These are phyloP conservation scores for Acipenser oxyrinchus DNA, from an alignment of 2,797 vertebrate species.

Conservation along the genomic window DNA sequence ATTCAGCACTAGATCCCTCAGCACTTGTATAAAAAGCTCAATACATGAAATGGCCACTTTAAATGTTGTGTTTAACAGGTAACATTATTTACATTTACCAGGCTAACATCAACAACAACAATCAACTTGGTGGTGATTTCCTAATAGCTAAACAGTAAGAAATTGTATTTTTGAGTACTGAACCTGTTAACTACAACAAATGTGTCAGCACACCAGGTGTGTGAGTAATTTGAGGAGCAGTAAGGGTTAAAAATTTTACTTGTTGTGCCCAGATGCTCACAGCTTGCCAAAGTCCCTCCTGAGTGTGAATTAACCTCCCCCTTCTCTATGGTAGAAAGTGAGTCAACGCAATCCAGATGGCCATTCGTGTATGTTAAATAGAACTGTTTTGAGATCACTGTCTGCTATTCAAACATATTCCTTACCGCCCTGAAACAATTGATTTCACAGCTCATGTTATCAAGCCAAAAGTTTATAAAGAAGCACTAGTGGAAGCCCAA, in stretches of 20 bases:
- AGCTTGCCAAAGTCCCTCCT: background rate
- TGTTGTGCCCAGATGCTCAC: background rate
- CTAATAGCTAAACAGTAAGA: no score
- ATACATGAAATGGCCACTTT: no score
- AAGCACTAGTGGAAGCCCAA: background rate
- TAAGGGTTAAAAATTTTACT: background rate
- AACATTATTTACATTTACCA: no score
- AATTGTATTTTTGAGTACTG: no score
- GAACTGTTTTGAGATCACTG: background rate
- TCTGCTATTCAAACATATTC: conserved; percentile 3
- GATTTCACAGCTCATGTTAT: background rate
- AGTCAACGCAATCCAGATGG: conserved; percentile 3
- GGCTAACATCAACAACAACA: no score
- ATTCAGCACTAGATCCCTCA: no score
- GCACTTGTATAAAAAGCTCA: no score
- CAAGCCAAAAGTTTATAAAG: background rate
- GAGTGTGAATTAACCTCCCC: background rate
- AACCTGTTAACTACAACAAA: no score
- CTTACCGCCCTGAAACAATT: conserved; percentile 1
- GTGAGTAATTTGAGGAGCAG: background rate
- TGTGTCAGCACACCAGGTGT: no score
- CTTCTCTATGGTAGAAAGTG: background rate
- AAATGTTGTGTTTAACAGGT: no score
- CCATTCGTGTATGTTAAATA: background rate
- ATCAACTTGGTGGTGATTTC: no score